phyloP scores from a whole-genome alignment of 2,888 invertebrate species.

The Drosophila mercatorum region DNA sequence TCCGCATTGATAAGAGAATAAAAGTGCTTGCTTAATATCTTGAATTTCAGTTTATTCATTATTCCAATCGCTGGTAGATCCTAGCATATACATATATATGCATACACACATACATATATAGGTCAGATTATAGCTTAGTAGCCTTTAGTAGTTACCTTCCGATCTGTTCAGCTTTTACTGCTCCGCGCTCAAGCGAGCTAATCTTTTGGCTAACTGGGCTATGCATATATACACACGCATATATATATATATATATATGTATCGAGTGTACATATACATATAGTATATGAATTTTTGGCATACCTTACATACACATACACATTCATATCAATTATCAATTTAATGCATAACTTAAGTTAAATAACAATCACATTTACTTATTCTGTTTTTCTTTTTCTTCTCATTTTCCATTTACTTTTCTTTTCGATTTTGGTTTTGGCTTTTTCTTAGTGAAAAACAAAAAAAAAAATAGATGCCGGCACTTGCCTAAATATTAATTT shows the following conservation, averaged over 20 bases:
- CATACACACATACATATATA: conserved; percentile 16
- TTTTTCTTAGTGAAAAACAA: conserved; percentile 37
- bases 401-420: conserved; percentile 23
- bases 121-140: conserved; percentile 46
- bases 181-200: conserved; percentile 30
- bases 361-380: conserved; percentile 84
- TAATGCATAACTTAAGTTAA: conserved; percentile 80
- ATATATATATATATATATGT: conserved; percentile 3
- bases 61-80: conserved; percentile 50
- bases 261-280: conserved; percentile 19
- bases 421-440: conserved; percentile 13
- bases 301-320: conserved; percentile 60
- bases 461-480: conserved; percentile 56
- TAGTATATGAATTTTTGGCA: conserved; percentile 36
- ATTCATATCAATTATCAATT: conserved; percentile 57
- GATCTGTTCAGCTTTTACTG: conserved; percentile 52
- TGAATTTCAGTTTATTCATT: conserved; percentile 66
- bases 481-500: conserved; percentile 42
- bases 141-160: conserved; percentile 43
- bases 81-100: conserved; percentile 18
- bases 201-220: conserved; percentile 58
- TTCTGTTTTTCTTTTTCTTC: conserved; percentile 49
- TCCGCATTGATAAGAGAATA: background rate
- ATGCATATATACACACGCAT: conserved; percentile 21
- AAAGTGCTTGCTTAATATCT: conserved; percentile 51